Percentiles rank a stretch among this genome's conserved stretches.
phyloP scores from a whole-genome alignment of 2,797 vertebrate species.

The Eurystomus glaucurus region DNA sequence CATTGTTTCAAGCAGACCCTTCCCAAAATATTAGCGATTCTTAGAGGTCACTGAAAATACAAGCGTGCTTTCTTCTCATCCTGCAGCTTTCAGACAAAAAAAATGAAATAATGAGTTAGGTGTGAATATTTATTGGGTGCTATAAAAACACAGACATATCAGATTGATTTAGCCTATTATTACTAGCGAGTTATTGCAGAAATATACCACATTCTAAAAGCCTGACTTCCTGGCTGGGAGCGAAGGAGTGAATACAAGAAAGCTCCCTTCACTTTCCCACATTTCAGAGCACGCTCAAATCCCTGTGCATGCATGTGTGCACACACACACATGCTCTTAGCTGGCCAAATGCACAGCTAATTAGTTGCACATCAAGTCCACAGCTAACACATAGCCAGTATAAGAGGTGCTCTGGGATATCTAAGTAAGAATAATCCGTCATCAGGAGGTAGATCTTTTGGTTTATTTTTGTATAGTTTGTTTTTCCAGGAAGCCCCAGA shows the following conservation, averaged over 20 bases:
- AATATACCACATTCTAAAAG: conserved; percentile 27
- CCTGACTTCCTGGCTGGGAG: conserved; percentile 34
- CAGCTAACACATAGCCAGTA: neutral
- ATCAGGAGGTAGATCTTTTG: neutral
- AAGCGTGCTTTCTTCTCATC: conserved; percentile 14
- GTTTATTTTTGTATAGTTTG: conserved; percentile 39
- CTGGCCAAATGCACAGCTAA: neutral
- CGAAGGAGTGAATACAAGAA: neutral
- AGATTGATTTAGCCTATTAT: conserved; percentile 38
- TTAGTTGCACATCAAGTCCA: neutral
- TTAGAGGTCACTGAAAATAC: conserved; percentile 41
- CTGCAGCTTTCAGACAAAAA: neutral
- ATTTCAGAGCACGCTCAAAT: conserved; percentile 16
- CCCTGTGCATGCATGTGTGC: neutral
- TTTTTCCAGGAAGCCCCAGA: conserved; percentile 35
- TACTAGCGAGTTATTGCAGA: conserved; percentile 29
- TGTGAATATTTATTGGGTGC: conserved; percentile 33
- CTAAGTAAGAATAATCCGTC: neutral
- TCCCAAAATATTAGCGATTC: conserved; percentile 48
- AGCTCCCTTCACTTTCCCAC: conserved; percentile 22
- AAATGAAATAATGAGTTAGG: neutral
- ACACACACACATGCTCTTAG: fast-evolving
- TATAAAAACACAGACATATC: conserved; percentile 22
- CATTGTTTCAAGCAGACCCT: conserved; percentile 39
- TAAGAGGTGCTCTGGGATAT: conserved; percentile 2